Evolutionary conservation across 2,888 invertebrate species (phyloP), one percentile per base, ranked within the genome.

Genomic region (Polydrusus tereticollis): DNA sequence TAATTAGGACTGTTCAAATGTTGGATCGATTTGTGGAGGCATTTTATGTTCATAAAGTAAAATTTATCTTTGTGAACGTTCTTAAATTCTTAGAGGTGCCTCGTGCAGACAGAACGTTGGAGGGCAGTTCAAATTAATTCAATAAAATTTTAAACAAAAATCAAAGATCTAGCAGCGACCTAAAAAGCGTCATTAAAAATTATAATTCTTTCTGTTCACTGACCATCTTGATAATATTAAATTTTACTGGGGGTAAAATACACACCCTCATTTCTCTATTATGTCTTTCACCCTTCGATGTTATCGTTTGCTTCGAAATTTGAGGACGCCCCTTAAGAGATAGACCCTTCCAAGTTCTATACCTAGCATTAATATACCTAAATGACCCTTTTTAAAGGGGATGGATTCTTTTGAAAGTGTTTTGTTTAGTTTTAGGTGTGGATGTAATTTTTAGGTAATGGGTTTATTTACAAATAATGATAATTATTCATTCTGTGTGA

Each of bases 231-330:
- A 59, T 10, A 7, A 38, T 59, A 59, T 59, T 59, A 59, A 23
- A 43, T 59, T 41, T 41, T 18, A 5, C 36, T 59, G 23, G 23
- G 43, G 7, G 43, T 38, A 26, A 43, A 59, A 41, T 43, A 26
- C 26, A 59, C 59, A 59, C 59, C 59, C 59, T 59, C 59, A 59
- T 59, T 59, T 38, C 59, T 59, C 59, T 59, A 59, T 59, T 43
- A 59, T 59, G 36, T 41, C 59, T 43, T 65, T 8, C 21, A 65
- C 65, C 65, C 65, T 26, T 43, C 23, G 55, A 16, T 59, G 59
- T 59, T 59, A 41, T 59, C 59, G 36, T 59, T 43, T 21, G 59
- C 41, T 43, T 16, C 38, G 59, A 59, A 59, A 59, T 59, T 43
- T 58, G 21, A 58, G 41, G 33, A 38, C 16, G 59, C 16, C 16